Percentiles rank a stretch among this genome's conserved stretches.
These are phyloP conservation scores for Hybognathus amarus DNA, from an alignment of 2,797 vertebrate genomes.

Conservation along the genomic window DNA sequence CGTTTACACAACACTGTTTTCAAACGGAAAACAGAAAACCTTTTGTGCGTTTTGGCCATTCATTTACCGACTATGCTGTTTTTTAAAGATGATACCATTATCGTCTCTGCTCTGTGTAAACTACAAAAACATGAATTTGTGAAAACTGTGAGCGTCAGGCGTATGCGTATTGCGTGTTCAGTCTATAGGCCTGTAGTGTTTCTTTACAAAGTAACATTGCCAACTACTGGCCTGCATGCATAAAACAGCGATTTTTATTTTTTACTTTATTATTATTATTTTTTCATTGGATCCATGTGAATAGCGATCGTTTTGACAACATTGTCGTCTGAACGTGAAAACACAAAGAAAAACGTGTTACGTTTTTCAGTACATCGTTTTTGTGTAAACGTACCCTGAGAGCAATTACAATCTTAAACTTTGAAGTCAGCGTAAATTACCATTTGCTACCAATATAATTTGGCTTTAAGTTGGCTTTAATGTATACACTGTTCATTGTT, in stretches of 20 bases:
- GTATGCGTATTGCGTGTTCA: too few relatives aligned
- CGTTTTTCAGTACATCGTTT: not conserved
- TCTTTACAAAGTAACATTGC: not conserved
- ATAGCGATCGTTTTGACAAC: not conserved
- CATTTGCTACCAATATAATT: not conserved
- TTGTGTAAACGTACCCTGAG: not conserved
- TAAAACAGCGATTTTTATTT: not conserved
- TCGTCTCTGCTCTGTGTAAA: not conserved
- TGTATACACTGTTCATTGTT: not conserved
- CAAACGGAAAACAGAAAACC: too few relatives aligned
- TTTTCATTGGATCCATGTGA: not conserved
- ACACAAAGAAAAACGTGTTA: not conserved
- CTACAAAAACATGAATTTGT: too few relatives aligned
- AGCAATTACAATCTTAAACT: not conserved
- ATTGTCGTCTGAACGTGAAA: not conserved
- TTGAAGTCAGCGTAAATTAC: not conserved
- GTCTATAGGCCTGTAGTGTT: not conserved
- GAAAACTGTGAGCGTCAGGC: too few relatives aligned
- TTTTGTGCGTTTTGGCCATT: not conserved
- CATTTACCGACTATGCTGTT: not conserved
- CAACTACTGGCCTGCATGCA: not conserved
- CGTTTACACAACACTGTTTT: not conserved
- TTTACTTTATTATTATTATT: too few relatives aligned
- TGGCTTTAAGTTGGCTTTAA: constrained; percentile 3
- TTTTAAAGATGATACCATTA: not conserved